Conservation (phyloP, 1,140 invertebrate genomes). For the Ceratina australensis region DNA sequence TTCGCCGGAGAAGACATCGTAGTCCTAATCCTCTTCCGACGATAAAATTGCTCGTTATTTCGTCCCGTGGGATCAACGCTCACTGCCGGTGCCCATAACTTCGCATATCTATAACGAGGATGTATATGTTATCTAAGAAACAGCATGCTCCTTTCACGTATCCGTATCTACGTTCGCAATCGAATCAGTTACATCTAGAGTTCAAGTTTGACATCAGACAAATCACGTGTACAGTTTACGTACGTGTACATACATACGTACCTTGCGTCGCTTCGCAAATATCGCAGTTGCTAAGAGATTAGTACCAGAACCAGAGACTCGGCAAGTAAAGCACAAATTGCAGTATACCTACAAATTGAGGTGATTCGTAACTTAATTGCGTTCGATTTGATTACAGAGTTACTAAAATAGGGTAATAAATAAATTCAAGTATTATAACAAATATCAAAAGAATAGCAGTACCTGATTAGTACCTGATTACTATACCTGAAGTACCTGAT, state of each 20-base stretch:
- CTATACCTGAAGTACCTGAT: too few species aligned
- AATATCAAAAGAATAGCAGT: background rate
- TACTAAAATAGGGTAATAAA: too few species aligned
- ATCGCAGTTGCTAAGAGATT: too few species aligned
- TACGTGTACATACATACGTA: background rate
- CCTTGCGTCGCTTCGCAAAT: too few species aligned
- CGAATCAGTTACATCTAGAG: background rate
- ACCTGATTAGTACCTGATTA: too few species aligned
- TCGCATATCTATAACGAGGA: slow-evolving; percentile 11
- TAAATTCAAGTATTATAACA: background rate
- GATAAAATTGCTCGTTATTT: slow-evolving; percentile 60
- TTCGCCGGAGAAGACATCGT: slow-evolving; percentile 46
- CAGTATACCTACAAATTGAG: too few species aligned
- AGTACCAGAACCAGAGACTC: too few species aligned
- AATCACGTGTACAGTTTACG: too few species aligned
- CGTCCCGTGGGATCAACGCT: slow-evolving; percentile 42
- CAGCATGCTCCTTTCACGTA: background rate
- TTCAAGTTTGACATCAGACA: background rate
- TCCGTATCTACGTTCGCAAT: background rate
- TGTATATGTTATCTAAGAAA: slow-evolving; percentile 32
- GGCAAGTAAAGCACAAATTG: too few species aligned
- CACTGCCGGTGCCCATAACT: slow-evolving; percentile 23
- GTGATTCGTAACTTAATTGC: background rate
- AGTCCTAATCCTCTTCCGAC: slow-evolving; percentile 55
- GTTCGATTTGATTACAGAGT: background rate